Conservation (phyloP, 2,797 vertebrate species). For the Enteromius argenteus region DNA sequence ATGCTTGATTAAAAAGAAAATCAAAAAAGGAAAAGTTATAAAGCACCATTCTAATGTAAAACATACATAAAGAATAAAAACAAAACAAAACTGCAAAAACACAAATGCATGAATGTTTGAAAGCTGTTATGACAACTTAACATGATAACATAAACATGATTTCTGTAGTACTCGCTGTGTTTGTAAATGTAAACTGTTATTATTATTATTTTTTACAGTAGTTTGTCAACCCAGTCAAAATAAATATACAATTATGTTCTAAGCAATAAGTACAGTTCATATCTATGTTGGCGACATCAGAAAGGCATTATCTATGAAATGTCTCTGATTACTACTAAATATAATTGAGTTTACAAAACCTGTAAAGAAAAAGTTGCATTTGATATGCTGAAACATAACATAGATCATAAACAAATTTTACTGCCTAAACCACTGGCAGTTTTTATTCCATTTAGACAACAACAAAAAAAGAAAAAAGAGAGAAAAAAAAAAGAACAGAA, state of each 20-base stretch:
- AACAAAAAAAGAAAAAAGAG: neutral
- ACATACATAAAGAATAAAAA: constrained; percentile 46
- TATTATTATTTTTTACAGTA: neutral
- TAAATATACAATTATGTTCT: constrained; percentile 49
- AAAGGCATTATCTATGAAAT: neutral
- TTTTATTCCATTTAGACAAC: constrained; percentile 6
- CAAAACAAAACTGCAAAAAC: constrained; percentile 47
- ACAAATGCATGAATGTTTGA: constrained; percentile 36
- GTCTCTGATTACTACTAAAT: constrained; percentile 2
- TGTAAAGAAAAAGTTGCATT: neutral
- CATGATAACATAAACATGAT: neutral
- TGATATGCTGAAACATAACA: neutral
- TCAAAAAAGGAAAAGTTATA: neutral
- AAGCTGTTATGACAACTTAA: neutral
- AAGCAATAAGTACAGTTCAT: constrained; percentile 3
- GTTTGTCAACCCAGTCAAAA: constrained; percentile 33
- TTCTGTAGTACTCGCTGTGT: neutral
- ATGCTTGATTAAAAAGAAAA: constrained; percentile 35
- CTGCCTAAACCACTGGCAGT: constrained; percentile 3
- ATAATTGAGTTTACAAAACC: constrained; percentile 4
- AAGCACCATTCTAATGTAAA: constrained; percentile 59
- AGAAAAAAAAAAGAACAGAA: neutral
- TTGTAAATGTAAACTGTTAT: constrained; percentile 5
- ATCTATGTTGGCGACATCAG: constrained; percentile 1
- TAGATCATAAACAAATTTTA: constrained; percentile 4